Evolutionary conservation across 2,888 invertebrate genomes (phyloP).

Genomic region (Pachydiplax longipennis): DNA sequence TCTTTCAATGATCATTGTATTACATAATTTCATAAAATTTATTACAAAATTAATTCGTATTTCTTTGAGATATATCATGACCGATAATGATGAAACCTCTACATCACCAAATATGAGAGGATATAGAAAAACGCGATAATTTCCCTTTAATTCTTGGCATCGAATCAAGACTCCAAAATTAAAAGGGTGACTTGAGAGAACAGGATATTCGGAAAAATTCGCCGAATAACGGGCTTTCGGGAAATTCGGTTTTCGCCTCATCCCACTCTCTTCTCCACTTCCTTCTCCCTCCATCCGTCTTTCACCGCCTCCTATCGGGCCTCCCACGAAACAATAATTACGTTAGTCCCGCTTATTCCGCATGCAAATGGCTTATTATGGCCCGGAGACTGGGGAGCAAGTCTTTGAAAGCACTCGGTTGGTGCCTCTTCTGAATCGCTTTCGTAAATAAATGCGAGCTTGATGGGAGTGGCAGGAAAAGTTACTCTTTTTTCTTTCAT

Average conservation of each 20-base stretch:
- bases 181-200: not conserved
- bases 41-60: no score
- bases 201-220: not conserved
- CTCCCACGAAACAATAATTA: slow-evolving; percentile 24
- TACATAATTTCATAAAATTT: no score
- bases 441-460: not conserved
- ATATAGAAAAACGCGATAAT: no score
- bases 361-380: slow-evolving; percentile 24
- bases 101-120: no score
- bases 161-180: no score
- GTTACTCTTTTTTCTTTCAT: not conserved
- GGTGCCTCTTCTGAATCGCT: not conserved
- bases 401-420: not conserved
- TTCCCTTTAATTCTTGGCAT: no score
- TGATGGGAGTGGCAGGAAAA: not conserved
- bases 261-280: not conserved
- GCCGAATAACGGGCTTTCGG: not conserved
- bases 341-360: not conserved
- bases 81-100: no score
- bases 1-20: no score
- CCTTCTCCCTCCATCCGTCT: not conserved
- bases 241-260: not conserved
- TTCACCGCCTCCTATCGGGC: not conserved
- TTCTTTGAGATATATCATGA: no score
- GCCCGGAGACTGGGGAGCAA: not conserved